Base-by-base conservation (phyloP, 1,140 invertebrate species). In the Orchestia grillus region DNA sequence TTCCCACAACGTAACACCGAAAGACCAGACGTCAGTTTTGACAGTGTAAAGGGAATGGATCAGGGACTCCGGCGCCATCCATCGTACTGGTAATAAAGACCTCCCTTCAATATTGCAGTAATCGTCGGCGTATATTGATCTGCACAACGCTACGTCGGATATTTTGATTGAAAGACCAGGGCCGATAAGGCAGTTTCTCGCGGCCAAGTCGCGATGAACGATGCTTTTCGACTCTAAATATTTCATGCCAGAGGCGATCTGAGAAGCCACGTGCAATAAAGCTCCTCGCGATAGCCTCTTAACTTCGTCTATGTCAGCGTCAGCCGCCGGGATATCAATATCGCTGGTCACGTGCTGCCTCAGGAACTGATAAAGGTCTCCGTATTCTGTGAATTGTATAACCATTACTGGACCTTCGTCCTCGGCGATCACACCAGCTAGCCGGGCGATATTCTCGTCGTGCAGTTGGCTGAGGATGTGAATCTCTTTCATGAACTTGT, bases 11-110 rank as follows among this genome's bases (percentile, higher is more conserved):
- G 98, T 98, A 1, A 99, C 98, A 42, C 98, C 98, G 97, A 99
- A 99, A 47, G 98, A 98, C 99, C 98, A 99, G 8, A 99, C 98
- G 97, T 99, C 98, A 97, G 98, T 99, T 97, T 99, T 99, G 44
- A 98, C 98, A 3, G 98, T 98, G 97, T 98, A 99, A 97, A 98
- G 98, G 44, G 98, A 98, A 98, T 98, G 96, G 19, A 97, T 96
- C 96, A 97, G 96, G 19, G 97, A 96, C 95, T 97, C 97, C 96
- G 96, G 96, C 0, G 97, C 97, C 97, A 97, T 97, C 97, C 97
- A 97, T 43, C 97, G 96, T 91, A 97, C 96, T 42, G 97, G 97
- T 47, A 97, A 53, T 41, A 97, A 94, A 96, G 98, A 98, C 45
- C 98, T 98, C 0, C 98, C 98, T 97, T 99, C 98, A 8, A 98